A percentile compares a stretch with the other conserved stretches of the same genome.
phyloP scores from a whole-genome alignment of 2,797 vertebrate species.

The Acestrorhynchus altus region DNA sequence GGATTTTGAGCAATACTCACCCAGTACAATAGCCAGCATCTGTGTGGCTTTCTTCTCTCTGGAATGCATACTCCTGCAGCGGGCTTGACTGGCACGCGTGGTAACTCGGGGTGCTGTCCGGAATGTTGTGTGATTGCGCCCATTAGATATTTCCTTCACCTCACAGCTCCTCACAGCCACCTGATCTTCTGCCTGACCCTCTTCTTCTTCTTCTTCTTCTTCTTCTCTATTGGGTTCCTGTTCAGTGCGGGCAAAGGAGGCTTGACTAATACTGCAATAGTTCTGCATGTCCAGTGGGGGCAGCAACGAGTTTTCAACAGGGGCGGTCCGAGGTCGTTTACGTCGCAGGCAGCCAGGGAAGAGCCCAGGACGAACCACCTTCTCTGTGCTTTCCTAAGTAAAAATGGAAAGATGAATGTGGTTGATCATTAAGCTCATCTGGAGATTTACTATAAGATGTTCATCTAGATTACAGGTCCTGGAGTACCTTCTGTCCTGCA shows the following conservation, averaged over 20 bases:
- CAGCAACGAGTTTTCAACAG: constrained; percentile 75
- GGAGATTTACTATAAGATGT: not conserved
- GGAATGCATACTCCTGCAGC: constrained; percentile 84
- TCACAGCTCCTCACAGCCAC: constrained; percentile 77
- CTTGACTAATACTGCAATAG: constrained; percentile 89
- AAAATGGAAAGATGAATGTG: constrained; percentile 11
- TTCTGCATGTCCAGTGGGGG: constrained; percentile 80
- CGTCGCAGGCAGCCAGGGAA: constrained; percentile 79
- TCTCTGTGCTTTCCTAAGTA: constrained; percentile 73
- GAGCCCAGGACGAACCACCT: constrained; percentile 61
- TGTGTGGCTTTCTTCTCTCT: constrained; percentile 94
- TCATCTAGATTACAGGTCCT: not conserved
- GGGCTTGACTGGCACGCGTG: constrained; percentile 57
- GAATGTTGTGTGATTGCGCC: constrained; percentile 82
- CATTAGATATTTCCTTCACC: constrained; percentile 84
- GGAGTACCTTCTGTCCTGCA: not conserved
- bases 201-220: constrained; percentile 61
- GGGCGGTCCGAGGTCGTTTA: constrained; percentile 77
- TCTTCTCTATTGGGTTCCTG: constrained; percentile 56
- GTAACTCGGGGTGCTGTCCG: constrained; percentile 64
- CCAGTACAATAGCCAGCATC: constrained; percentile 93
- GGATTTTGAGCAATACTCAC: constrained; percentile 76
- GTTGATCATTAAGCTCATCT: not conserved
- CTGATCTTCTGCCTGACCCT: constrained; percentile 59
- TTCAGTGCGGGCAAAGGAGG: constrained; percentile 77